phyloP scores from a whole-genome alignment of 2,888 invertebrate genomes.

The Tolmerus cingulatus region DNA sequence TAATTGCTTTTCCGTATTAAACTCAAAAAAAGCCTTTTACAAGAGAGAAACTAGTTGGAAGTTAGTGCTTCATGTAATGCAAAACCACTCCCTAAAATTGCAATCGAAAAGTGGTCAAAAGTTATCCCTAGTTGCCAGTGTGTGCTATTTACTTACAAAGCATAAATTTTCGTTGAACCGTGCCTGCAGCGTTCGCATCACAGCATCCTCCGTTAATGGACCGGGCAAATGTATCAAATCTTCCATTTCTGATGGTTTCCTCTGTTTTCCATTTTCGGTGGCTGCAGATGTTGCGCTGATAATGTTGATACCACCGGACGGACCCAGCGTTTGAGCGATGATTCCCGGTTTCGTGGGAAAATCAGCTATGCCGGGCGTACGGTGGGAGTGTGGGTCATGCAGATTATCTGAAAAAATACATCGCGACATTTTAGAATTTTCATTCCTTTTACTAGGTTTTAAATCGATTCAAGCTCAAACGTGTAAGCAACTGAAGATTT shows the following conservation, averaged over 20 bases:
- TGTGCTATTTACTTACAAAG: slow-evolving; percentile 74
- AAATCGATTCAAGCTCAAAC: not conserved
- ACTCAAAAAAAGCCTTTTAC: too few species aligned
- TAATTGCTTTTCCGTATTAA: too few species aligned
- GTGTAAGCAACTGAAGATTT: not conserved
- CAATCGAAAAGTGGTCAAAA: not conserved
- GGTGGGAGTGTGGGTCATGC: slow-evolving; percentile 51
- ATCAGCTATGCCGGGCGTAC: slow-evolving; percentile 49
- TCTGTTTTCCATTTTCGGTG: slow-evolving; percentile 50
- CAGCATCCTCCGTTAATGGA: slow-evolving; percentile 92
- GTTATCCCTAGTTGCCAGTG: not conserved
- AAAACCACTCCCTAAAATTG: not conserved
- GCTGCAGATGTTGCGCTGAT: slow-evolving; percentile 49
- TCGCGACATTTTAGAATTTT: not conserved
- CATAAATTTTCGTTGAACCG: slow-evolving; percentile 86
- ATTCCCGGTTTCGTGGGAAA: slow-evolving; percentile 44
- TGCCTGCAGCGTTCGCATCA: slow-evolving; percentile 89
- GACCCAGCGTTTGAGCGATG: slow-evolving; percentile 41
- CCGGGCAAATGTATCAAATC: slow-evolving; percentile 93
- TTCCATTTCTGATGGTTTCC: slow-evolving; percentile 69
- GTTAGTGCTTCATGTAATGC: not conserved
- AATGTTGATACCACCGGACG: slow-evolving; percentile 45
- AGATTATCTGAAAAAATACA: not conserved
- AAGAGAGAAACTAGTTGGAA: not conserved
- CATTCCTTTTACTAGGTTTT: not conserved